These are phyloP conservation scores for Callocephalon fimbriatum DNA, from an alignment of 2,113 vertebrate species.

Conservation along the genomic window DNA sequence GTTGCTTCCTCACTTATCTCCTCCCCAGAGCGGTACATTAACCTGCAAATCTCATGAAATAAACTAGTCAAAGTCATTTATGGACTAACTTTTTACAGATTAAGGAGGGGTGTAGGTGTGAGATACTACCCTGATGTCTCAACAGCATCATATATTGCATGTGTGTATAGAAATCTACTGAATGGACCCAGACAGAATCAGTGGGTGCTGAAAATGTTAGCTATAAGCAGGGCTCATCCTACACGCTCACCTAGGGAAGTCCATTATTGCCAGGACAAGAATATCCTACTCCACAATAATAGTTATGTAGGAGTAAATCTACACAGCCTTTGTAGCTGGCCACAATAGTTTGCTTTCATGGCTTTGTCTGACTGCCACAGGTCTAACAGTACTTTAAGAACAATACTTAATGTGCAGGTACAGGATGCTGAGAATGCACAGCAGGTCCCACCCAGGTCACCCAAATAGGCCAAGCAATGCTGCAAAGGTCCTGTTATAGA, in stretches of 20 bases:
- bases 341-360: background rate
- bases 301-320: background rate
- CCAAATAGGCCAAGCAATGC: background rate
- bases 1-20: background rate
- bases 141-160: background rate
- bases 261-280: background rate
- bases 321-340: background rate
- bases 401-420: background rate
- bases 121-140: background rate
- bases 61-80: background rate
- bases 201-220: background rate
- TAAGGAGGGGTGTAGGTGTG: background rate
- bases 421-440: background rate
- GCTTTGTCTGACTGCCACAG: background rate
- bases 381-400: background rate
- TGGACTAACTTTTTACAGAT: background rate
- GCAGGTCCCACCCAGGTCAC: background rate
- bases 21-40: background rate
- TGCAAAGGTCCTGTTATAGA: background rate
- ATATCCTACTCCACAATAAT: background rate
- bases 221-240: accelerated
- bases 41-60: background rate
- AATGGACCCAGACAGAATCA: background rate
- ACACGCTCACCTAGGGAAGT: background rate
- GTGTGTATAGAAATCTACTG: background rate